These are phyloP conservation scores for Trachelus tabidus DNA, from an alignment of 2,888 invertebrate species.

Conservation along the genomic window DNA sequence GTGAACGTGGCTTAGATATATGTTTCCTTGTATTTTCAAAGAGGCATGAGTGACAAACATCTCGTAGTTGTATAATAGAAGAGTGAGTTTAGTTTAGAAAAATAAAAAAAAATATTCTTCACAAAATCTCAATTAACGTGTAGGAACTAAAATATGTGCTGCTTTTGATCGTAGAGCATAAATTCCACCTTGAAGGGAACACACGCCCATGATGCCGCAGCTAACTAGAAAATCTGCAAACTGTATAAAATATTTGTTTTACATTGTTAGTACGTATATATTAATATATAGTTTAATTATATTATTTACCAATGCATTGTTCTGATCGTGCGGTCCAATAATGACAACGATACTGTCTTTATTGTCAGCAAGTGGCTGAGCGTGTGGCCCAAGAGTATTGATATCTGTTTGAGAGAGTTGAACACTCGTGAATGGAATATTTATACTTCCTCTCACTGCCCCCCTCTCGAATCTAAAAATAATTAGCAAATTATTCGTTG, in stretches of 20 bases:
- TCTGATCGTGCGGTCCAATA: conserved; percentile 82
- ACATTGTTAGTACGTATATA: background rate
- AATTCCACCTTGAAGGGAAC: conserved; percentile 89
- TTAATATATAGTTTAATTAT: background rate
- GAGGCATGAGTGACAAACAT: background rate
- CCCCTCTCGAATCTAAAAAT: conserved; percentile 78
- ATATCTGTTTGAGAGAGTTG: conserved; percentile 77
- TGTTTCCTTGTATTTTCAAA: background rate
- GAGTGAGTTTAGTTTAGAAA: background rate
- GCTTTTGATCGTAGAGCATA: conserved; percentile 78
- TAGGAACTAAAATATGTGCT: conserved; percentile 69
- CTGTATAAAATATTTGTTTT: conserved; percentile 65
- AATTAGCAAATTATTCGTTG: conserved; percentile 50
- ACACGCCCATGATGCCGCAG: conserved; percentile 82
- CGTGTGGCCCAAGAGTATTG: conserved; percentile 76
- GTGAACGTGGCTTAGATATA: background rate
- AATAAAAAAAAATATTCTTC: background rate
- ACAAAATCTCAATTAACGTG: conserved; percentile 26
- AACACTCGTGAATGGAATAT: conserved; percentile 88
- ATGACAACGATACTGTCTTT: conserved; percentile 79
- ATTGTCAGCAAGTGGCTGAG: conserved; percentile 72
- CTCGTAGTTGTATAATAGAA: background rate
- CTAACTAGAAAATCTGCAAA: conserved; percentile 88
- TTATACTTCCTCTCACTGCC: conserved; percentile 84
- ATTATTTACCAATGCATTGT: conserved; percentile 75